Evolutionary conservation across 2,888 invertebrate species (phyloP).

Genomic region (Hypolimnas misippus): DNA sequence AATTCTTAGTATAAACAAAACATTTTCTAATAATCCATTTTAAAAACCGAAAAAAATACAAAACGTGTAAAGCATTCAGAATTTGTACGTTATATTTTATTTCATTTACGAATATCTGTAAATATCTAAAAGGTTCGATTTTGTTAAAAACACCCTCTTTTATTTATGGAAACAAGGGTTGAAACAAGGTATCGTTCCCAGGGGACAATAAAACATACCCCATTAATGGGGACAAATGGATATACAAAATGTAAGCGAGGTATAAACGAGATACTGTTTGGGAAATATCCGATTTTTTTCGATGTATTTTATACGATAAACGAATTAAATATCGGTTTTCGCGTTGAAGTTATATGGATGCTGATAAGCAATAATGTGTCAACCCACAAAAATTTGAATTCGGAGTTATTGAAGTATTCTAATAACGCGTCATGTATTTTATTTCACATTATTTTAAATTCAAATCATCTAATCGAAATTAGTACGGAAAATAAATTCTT

Average conservation of each 20-base stretch:
- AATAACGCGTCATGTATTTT: too few relatives aligned
- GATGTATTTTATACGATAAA: conserved; percentile 6
- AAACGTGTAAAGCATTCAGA: neutral
- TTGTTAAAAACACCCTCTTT: conserved; percentile 30
- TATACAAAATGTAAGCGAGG: conserved; percentile 21
- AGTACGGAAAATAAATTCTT: too few relatives aligned
- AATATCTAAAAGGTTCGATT: conserved; percentile 31
- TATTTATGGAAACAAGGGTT: conserved; percentile 38
- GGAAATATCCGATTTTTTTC: neutral
- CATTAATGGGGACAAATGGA: conserved; percentile 36
- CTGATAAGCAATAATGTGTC: too few relatives aligned
- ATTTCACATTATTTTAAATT: too few relatives aligned
- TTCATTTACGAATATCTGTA: conserved; percentile 26
- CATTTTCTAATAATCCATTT: neutral
- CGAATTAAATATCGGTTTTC: neutral
- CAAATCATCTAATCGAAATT: too few relatives aligned
- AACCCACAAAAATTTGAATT: too few relatives aligned
- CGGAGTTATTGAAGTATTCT: too few relatives aligned
- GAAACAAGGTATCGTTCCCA: conserved; percentile 32
- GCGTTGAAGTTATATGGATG: neutral
- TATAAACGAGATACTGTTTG: conserved; percentile 1
- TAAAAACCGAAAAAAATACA: neutral
- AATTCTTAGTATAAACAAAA: too few relatives aligned
- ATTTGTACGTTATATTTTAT: conserved; percentile 5
- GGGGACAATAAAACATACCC: conserved; percentile 35